Conservation (phyloP, 2,113 vertebrate species). For the Philantomba maxwellii region DNA sequence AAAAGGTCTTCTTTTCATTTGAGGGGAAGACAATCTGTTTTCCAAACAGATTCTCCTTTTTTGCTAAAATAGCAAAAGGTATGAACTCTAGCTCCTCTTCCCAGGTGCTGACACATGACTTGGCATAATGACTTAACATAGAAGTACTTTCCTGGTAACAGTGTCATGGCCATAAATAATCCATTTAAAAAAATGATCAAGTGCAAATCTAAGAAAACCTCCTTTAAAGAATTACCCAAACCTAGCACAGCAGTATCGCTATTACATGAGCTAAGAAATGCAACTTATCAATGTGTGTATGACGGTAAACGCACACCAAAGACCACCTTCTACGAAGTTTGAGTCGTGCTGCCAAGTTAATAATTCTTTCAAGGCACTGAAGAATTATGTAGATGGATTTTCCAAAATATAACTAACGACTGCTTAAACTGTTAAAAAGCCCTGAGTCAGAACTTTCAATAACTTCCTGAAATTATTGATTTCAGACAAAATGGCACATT, state of each 20-base stretch:
- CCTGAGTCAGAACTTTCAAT: conserved; percentile 78
- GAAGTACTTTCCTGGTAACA: conserved; percentile 49
- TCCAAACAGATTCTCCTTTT: conserved; percentile 43
- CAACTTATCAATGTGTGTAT: background rate
- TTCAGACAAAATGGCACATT: conserved; percentile 65
- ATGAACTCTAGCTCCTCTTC: conserved; percentile 22
- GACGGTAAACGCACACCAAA: conserved; percentile 1
- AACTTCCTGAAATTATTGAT: conserved; percentile 71
- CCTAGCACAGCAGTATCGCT: background rate
- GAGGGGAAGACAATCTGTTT: background rate
- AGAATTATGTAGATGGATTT: conserved; percentile 63
- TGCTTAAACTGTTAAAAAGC: conserved; percentile 77
- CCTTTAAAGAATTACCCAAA: conserved; percentile 66
- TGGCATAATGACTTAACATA: background rate
- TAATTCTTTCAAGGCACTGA: conserved; percentile 79
- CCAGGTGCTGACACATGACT: conserved; percentile 36
- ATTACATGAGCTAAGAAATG: background rate
- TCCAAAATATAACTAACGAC: conserved; percentile 64
- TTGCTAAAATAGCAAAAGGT: conserved; percentile 11
- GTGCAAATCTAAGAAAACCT: conserved; percentile 50
- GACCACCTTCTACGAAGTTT: conserved; percentile 33
- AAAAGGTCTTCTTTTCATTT: background rate
- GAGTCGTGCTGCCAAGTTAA: conserved; percentile 66
- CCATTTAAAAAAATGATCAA: conserved; percentile 39
- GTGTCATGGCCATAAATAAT: conserved; percentile 49